Evolutionary conservation across 1,140 invertebrate genomes (phyloP).

Genomic region (Aphis craccivora): DNA sequence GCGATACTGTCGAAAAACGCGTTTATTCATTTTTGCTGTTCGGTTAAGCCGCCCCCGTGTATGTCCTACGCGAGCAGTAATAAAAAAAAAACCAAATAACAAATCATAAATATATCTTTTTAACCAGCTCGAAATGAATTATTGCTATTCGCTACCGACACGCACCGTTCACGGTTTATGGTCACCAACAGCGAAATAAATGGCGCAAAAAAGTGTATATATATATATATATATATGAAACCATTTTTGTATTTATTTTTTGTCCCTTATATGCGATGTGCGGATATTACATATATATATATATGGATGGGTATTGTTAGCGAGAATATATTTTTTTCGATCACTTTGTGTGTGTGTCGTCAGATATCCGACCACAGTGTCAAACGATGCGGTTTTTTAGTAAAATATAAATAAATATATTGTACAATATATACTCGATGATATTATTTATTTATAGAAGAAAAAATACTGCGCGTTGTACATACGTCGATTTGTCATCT

Average conservation of each 20-base stretch:
- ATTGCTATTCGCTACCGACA: conserved; percentile 38
- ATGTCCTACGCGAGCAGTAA: not conserved
- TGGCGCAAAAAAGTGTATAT: conserved; percentile 47
- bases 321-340: not conserved
- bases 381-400: not conserved
- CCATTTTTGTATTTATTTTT: conserved; percentile 32
- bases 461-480: not conserved
- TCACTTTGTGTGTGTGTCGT: not conserved
- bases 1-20: conserved; percentile 17
- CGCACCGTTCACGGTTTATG: conserved; percentile 51
- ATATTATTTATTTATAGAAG: not conserved
- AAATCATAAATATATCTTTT: conserved; percentile 57
- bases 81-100: conserved; percentile 28
- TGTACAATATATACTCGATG: not conserved
- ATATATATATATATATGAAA: conserved; percentile 14
- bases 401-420: not conserved
- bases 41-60: not conserved
- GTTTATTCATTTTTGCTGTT: conserved; percentile 37
- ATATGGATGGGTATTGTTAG: not conserved
- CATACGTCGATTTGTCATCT: not conserved
- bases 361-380: not conserved
- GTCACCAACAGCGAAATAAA: conserved; percentile 52
- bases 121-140: conserved; percentile 48
- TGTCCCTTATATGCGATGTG: not conserved
- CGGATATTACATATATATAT: not conserved